Evolutionary conservation across 2,888 invertebrate genomes (phyloP), one percentile per base, ranked within the genome.

Genomic region (Noctua pronuba): DNA sequence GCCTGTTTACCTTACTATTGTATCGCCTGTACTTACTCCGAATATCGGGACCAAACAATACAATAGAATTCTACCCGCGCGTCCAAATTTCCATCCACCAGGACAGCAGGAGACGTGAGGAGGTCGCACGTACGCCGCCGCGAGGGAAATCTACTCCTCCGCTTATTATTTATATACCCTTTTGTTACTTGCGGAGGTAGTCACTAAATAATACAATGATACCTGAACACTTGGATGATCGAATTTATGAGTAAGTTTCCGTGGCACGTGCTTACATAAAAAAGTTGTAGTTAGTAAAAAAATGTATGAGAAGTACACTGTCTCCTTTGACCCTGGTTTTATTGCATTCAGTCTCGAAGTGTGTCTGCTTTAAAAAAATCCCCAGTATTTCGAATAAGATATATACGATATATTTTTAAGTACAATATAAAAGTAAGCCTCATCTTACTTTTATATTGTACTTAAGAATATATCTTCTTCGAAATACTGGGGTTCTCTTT

Each of bases 141-240:
- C 90, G 80, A 67, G 90, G 90, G 90, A 90, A 90, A 90, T 90
- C 90, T 88, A 76, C 82, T 84, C 72, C 73, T 81, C 84, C 83
- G 80, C 82, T 83, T 87, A 86, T 90, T 88, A 90, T 90, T 90
- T 89, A 88, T 89, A 88, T 83, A 86, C 65, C 67, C 87, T 81
- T 84, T 87, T 85, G 85, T 87, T 87, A 77, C 85, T 73, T 64
- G 60, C 49, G 41, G 35, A 64, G 58, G 68, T 76, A 74, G 24
- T 80, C 70, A 24, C 69, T 86, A 84, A 84, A 84, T 85, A 80
- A 84, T 72, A 79, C 79, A 86, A 79, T 71, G 69, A 74, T 76
- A 80, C 71, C 55, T 74, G 65, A 72, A 46, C 64, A 82, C 52
- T 64, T 46, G 49, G 55, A 66, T 41, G 13, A 71, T 77, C 65